Percentiles rank a stretch among this genome's conserved stretches.
Conservation (phyloP, 2,888 invertebrate species). For the Drosophila paracracens region DNA sequence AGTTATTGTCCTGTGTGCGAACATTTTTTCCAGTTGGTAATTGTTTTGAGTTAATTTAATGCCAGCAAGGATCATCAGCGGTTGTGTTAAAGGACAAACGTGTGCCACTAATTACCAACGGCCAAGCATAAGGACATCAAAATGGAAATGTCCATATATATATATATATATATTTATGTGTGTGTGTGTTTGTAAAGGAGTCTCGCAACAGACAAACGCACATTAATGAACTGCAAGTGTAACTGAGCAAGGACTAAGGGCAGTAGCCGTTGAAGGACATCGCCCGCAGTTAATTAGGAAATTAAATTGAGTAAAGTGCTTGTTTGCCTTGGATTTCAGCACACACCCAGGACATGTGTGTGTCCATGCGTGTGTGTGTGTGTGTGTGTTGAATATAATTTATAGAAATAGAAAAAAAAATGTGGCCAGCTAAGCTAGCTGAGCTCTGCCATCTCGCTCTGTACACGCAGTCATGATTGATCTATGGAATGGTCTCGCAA, state of each 20-base stretch:
- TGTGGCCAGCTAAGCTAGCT: slow-evolving; percentile 34
- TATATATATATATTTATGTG: not conserved
- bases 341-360: not conserved
- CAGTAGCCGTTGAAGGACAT: slow-evolving; percentile 29
- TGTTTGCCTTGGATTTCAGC: slow-evolving; percentile 52
- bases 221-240: slow-evolving; percentile 49
- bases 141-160: not conserved
- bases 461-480: slow-evolving; percentile 47
- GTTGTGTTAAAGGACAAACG: slow-evolving; percentile 65
- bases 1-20: slow-evolving; percentile 14
- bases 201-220: slow-evolving; percentile 45
- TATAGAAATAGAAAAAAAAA: slow-evolving; percentile 32
- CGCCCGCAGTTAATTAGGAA: slow-evolving; percentile 78
- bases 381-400: slow-evolving; percentile 52
- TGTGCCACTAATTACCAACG: slow-evolving; percentile 77
- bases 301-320: slow-evolving; percentile 81
- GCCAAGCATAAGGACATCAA: slow-evolving; percentile 36
- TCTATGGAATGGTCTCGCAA: slow-evolving; percentile 31
- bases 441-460: slow-evolving; percentile 35
- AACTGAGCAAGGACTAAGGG: slow-evolving; percentile 7
- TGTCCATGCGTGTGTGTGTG: not conserved
- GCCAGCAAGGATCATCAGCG: slow-evolving; percentile 67
- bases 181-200: slow-evolving; percentile 8
- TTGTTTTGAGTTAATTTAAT: slow-evolving; percentile 81
- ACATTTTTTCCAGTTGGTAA: slow-evolving; percentile 52